A percentile compares a stretch with the other conserved stretches of the same genome.
phyloP scores from a whole-genome alignment of 2,888 invertebrate species.

The Sisyra terminalis region DNA sequence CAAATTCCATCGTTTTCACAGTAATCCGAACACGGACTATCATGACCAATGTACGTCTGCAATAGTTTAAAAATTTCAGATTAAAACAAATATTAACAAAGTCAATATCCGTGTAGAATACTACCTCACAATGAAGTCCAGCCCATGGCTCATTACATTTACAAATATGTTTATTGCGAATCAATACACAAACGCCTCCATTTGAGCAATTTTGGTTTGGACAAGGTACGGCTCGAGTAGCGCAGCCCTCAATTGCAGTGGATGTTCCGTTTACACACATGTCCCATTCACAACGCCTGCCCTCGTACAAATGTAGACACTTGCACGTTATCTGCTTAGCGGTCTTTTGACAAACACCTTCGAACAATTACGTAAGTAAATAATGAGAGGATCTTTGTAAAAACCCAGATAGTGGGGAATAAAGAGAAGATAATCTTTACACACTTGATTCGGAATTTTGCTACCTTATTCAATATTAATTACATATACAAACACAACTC shows the following conservation, averaged over 20 bases:
- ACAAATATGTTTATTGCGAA: constrained; percentile 31
- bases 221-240: constrained; percentile 20
- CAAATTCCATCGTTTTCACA: constrained; percentile 45
- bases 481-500: too few species aligned
- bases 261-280: constrained; percentile 31
- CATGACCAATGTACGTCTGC: constrained; percentile 35
- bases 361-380: constrained; percentile 3
- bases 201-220: constrained; percentile 31
- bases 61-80: constrained; percentile 9
- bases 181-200: constrained; percentile 33
- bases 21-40: constrained; percentile 40
- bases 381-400: background rate
- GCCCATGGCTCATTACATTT: constrained; percentile 36
- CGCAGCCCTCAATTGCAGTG: constrained; percentile 20
- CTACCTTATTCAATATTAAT: too few species aligned
- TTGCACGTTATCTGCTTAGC: constrained; percentile 26
- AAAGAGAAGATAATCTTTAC: background rate
- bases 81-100: background rate
- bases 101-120: too few species aligned
- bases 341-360: constrained; percentile 22
- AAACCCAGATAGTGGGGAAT: background rate
- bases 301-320: constrained; percentile 28
- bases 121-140: constrained; percentile 35
- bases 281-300: constrained; percentile 33
- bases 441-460: background rate